A percentile compares a stretch with the other conserved stretches of the same genome.
Conservation (phyloP, 2,113 vertebrate species). For the Chelonoidis abingdonii region DNA sequence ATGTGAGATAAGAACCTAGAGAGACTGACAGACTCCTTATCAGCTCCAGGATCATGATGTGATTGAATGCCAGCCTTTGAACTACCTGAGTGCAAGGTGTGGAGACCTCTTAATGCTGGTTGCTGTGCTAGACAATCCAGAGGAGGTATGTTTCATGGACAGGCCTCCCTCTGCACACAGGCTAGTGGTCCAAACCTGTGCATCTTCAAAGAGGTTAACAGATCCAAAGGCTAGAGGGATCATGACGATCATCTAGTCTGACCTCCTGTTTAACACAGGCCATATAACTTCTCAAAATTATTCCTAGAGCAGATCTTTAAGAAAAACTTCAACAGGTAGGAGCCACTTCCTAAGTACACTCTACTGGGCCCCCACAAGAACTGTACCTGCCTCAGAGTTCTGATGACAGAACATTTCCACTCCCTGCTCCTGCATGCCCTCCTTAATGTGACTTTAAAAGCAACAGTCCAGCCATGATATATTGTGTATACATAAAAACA, state of each 20-base stretch:
- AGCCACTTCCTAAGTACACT: too few relatives aligned
- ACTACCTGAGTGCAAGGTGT: not conserved
- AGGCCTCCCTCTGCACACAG: not conserved
- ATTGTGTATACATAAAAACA: not conserved
- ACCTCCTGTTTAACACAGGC: too few relatives aligned
- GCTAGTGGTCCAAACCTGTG: not conserved
- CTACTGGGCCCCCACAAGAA: too few relatives aligned
- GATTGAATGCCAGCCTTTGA: not conserved
- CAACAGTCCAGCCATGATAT: not conserved
- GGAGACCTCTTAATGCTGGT: not conserved
- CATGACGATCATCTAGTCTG: too few relatives aligned
- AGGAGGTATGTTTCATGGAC: not conserved
- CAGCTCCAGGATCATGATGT: rapidly evolving
- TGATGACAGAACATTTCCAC: not conserved
- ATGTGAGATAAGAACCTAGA: not conserved
- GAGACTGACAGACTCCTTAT: not conserved
- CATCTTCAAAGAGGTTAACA: too few relatives aligned
- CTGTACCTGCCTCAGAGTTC: not conserved
- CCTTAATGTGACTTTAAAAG: not conserved
- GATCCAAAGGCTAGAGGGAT: too few relatives aligned
- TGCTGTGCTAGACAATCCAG: not conserved
- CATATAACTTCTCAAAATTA: too few relatives aligned
- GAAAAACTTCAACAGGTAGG: too few relatives aligned
- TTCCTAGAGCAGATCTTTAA: too few relatives aligned
- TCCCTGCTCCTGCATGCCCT: not conserved